These are phyloP conservation scores for Gadus macrocephalus DNA, from an alignment of 2,113 vertebrate species.

Conservation along the genomic window DNA sequence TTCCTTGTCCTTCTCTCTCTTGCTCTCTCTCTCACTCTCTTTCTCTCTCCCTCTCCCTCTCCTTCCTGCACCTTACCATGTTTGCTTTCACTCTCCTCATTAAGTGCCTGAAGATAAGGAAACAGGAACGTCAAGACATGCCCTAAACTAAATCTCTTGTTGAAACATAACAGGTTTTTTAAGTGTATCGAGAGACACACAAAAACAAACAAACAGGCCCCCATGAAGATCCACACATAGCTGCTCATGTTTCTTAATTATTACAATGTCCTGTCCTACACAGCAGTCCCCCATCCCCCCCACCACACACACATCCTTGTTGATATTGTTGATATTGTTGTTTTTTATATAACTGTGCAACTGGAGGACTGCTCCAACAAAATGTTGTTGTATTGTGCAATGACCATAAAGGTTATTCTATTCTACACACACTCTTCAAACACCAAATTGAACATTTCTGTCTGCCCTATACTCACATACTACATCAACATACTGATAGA, in stretches of 20 bases:
- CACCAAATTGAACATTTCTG: too few species aligned
- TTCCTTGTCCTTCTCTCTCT: neutral
- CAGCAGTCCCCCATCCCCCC: neutral
- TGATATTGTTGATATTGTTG: too few species aligned
- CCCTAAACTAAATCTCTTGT: neutral
- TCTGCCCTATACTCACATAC: too few species aligned
- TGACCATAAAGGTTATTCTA: too few species aligned
- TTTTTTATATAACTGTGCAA: too few species aligned
- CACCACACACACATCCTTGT: neutral
- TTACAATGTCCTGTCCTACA: neutral
- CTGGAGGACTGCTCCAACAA: neutral
- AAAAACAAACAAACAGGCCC: neutral
- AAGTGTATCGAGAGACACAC: neutral
- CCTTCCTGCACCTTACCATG: neutral
- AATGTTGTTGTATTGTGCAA: too few species aligned
- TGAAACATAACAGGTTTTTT: neutral
- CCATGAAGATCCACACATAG: too few species aligned
- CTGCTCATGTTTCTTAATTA: neutral
- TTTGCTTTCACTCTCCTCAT: neutral
- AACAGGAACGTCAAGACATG: neutral
- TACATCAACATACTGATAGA: too few species aligned
- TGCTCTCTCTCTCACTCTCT: neutral
- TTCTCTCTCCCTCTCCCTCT: neutral
- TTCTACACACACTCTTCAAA: too few species aligned
- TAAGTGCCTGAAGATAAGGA: neutral